Conservation (phyloP, 2,888 invertebrate species). For the Drosophila gaucha region DNA sequence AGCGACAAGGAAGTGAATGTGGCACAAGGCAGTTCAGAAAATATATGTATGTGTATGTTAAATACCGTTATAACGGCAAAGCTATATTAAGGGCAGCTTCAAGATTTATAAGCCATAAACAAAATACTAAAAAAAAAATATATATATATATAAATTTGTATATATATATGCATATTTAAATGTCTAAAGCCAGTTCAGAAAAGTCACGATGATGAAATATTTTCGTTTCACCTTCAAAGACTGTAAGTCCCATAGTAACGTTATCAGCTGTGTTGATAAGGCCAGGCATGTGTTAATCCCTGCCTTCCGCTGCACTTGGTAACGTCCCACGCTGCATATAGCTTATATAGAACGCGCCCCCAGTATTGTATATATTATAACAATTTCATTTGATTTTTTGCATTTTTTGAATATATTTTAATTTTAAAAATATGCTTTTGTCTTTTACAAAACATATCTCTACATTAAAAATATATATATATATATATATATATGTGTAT, state of each 20-base stretch:
- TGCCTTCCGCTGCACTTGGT: neutral
- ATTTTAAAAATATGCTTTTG: slow-evolving; percentile 78
- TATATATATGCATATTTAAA: slow-evolving; percentile 12
- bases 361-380: neutral
- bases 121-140: slow-evolving; percentile 4
- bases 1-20: slow-evolving; percentile 58
- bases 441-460: slow-evolving; percentile 78
- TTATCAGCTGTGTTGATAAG: slow-evolving; percentile 39
- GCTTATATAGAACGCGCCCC: slow-evolving; percentile 11
- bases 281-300: slow-evolving; percentile 1
- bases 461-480: slow-evolving; percentile 76
- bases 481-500: slow-evolving; percentile 51
- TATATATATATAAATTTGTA: slow-evolving; percentile 9
- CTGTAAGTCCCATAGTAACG: neutral
- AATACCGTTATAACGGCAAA: slow-evolving; percentile 29
- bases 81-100: slow-evolving; percentile 37
- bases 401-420: slow-evolving; percentile 59
- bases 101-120: slow-evolving; percentile 24
- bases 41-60: slow-evolving; percentile 9
- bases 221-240: slow-evolving; percentile 18
- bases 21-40: slow-evolving; percentile 48
- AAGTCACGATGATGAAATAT: slow-evolving; percentile 15
- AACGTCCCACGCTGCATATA: neutral
- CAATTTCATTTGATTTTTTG: slow-evolving; percentile 22
- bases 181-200: neutral